These are phyloP conservation scores for Strigamia maritima DNA, from an alignment of 2,888 invertebrate genomes.

Conservation along the genomic window DNA sequence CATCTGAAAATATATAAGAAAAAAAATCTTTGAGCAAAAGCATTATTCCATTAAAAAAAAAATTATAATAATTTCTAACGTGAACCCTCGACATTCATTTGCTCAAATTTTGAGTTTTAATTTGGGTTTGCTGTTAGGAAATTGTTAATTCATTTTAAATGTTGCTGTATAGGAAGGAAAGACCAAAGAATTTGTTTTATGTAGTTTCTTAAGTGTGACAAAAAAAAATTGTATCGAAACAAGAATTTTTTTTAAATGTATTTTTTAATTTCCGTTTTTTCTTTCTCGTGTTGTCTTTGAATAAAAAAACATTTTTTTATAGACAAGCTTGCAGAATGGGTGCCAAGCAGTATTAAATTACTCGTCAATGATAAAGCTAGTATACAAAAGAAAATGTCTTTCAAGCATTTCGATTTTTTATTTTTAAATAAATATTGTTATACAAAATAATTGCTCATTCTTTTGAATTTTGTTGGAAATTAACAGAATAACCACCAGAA, in stretches of 20 bases:
- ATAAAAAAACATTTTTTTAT: not conserved
- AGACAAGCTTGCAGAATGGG: not conserved
- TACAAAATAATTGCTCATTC: slow-evolving; percentile 44
- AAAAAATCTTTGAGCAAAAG: not conserved
- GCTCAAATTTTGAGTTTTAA: not conserved
- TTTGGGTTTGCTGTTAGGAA: not conserved
- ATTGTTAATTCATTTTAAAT: not conserved
- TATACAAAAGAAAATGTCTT: slow-evolving; percentile 7
- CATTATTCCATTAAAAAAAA: not conserved
- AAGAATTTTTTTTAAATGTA: not conserved
- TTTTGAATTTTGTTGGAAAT: slow-evolving; percentile 47
- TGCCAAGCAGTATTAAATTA: slow-evolving; percentile 5
- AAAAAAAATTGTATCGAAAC: not conserved
- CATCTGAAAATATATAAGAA: not conserved
- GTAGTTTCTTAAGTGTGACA: not conserved
- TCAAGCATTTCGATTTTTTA: not conserved
- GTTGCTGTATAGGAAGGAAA: not conserved
- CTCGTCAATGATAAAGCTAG: not conserved
- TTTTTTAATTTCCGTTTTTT: not conserved
- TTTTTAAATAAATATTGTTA: slow-evolving; percentile 9
- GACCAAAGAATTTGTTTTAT: slow-evolving; percentile 5
- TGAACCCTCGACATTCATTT: not conserved
- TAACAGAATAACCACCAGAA: slow-evolving; percentile 54
- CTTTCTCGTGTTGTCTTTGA: slow-evolving; percentile 4
- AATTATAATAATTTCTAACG: not conserved